These are phyloP conservation scores for Cephus runcator DNA, from an alignment of 2,888 invertebrate species.

Conservation along the genomic window DNA sequence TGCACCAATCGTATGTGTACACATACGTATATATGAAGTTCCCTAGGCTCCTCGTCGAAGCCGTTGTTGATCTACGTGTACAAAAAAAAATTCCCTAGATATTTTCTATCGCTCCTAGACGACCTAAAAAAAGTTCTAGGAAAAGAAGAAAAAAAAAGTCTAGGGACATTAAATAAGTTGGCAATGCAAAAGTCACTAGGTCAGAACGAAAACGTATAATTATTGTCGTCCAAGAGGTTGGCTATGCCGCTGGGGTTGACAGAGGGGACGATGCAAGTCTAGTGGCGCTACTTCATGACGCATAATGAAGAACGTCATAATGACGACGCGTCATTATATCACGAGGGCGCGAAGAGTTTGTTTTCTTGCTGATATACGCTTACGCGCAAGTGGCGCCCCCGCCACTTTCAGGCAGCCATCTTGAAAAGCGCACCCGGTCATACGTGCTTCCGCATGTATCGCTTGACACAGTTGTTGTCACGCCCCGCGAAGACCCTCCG, in stretches of 20 bases:
- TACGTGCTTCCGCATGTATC: conserved; percentile 36
- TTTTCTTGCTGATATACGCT: conserved; percentile 22
- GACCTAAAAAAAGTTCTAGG: too few relatives aligned
- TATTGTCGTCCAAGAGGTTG: conserved; percentile 10
- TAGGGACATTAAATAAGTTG: too few relatives aligned
- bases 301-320: conserved; percentile 40
- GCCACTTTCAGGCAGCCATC: conserved; percentile 7
- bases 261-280: too few relatives aligned
- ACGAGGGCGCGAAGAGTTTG: conserved; percentile 3
- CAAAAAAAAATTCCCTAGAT: too few relatives aligned
- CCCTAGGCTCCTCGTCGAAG: too few relatives aligned
- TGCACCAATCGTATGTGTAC: too few relatives aligned
- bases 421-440: conserved; percentile 13
- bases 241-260: too few relatives aligned
- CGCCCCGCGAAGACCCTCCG: background rate
- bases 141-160: too few relatives aligned
- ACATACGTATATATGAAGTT: too few relatives aligned
- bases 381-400: conserved; percentile 15
- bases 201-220: conserved; percentile 5
- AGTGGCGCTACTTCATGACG: conserved; percentile 29
- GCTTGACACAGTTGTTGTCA: background rate
- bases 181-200: background rate
- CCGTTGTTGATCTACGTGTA: too few relatives aligned
- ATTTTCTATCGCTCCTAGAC: too few relatives aligned
- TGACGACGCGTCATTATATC: conserved; percentile 37